Conservation (phyloP, 2,113 vertebrate genomes). For the Riparia riparia region DNA sequence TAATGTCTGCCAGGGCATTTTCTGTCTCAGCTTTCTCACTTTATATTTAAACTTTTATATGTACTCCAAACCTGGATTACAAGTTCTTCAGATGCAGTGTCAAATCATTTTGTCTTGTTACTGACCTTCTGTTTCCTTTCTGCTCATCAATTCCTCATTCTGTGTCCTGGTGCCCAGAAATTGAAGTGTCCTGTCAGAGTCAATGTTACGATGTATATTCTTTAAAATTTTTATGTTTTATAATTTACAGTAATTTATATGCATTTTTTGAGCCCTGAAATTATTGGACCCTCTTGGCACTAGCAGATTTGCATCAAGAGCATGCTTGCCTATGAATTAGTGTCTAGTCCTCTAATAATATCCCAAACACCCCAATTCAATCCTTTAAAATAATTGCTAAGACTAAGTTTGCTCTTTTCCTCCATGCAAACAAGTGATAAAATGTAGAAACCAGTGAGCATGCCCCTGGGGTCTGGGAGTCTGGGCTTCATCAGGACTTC, state of each 20-base stretch:
- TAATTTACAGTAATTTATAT: background rate
- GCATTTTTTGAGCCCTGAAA: background rate
- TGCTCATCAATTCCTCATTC: background rate
- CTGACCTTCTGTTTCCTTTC: background rate
- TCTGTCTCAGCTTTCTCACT: background rate
- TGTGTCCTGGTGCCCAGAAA: background rate
- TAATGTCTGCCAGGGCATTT: background rate
- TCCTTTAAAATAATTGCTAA: background rate
- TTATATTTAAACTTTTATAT: background rate
- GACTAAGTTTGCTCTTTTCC: background rate
- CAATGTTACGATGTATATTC: background rate
- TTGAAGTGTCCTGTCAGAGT: background rate
- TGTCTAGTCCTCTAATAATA: background rate
- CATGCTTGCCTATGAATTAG: rapidly evolving
- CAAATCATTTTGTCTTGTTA: background rate
- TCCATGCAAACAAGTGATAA: background rate
- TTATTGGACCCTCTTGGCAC: background rate
- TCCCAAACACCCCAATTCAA: background rate
- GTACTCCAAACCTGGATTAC: background rate
- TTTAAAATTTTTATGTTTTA: background rate
- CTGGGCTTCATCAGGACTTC: background rate
- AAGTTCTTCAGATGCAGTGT: background rate
- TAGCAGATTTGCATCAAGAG: background rate
- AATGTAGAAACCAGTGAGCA: background rate
- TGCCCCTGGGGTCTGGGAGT: background rate